A percentile compares a stretch with the other conserved stretches of the same genome.
phyloP scores from a whole-genome alignment of 2,888 invertebrate genomes.

The Chrysopilus asiliformis region DNA sequence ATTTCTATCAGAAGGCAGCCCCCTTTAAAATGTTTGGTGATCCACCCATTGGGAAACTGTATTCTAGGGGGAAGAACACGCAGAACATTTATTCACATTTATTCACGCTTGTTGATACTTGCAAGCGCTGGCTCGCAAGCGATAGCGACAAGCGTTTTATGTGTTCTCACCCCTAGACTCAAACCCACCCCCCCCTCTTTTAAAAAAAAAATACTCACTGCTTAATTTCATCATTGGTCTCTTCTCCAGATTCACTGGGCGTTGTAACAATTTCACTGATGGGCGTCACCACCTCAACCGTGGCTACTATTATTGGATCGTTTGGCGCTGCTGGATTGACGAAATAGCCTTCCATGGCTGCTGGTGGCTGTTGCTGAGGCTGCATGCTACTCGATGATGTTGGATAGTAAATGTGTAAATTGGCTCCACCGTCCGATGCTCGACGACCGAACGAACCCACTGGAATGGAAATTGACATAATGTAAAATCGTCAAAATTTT shows the following conservation, averaged over 20 bases:
- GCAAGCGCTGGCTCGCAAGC: too few species aligned
- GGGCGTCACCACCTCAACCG: constrained; percentile 17
- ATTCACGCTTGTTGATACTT: too few species aligned
- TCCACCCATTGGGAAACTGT: too few species aligned
- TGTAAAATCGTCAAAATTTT: constrained; percentile 1
- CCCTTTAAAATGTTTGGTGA: too few species aligned
- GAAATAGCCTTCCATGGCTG: constrained; percentile 27
- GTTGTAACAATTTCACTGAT: constrained; percentile 14
- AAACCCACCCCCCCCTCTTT: too few species aligned
- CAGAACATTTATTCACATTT: too few species aligned
- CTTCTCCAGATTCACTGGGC: constrained; percentile 22
- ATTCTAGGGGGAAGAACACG: too few species aligned
- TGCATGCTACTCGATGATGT: constrained; percentile 35
- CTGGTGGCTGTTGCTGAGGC: constrained; percentile 22
- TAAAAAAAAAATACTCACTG: too few species aligned
- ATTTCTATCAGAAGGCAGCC: too few species aligned
- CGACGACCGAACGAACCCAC: constrained; percentile 75
- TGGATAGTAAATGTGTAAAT: constrained; percentile 60
- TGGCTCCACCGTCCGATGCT: constrained; percentile 92
- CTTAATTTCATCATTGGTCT: constrained; percentile 34
- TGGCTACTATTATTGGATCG: constrained; percentile 15
- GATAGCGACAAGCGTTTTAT: too few species aligned
- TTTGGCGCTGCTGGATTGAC: constrained; percentile 21
- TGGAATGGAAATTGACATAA: constrained; percentile 21
- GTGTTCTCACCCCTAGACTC: too few species aligned